Evolutionary conservation across 2,888 invertebrate genomes (phyloP), one percentile per base, ranked within the genome.

Genomic region (Protodeltote pygarga): DNA sequence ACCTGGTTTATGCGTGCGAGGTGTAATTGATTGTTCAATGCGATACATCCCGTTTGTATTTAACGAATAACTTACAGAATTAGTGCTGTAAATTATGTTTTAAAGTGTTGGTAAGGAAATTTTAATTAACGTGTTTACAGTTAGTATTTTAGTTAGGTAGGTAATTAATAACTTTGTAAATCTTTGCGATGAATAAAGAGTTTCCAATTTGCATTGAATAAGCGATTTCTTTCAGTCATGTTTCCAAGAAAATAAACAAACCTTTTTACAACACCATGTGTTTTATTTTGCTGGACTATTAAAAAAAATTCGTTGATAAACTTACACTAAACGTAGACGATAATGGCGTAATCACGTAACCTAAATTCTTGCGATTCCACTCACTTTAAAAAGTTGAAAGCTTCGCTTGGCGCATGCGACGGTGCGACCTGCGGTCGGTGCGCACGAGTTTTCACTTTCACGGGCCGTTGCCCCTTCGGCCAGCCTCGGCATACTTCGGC

Each of bases 401-500:
- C 73, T 73, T 65, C 17, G 45, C 42, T 41, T 38, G 49, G 60
- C 54, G 58, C 65, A 54, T 63, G 68, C 67, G 68, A 55, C 61
- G n/a, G 61, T 50, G 46, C 46, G 57, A 48, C 57, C 65, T 65
- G 70, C 73, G 71, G 73, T 64, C 68, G 59, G 47, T 73, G 73
- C 71, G 75, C 73, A 71, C 52, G 68, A 62, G 73, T 75, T 85
- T 85, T 85, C 85, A 84, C 85, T 85, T 84, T 85, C 83, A 71
- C 74, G 75, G 83, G 82, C 79, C 84, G 73, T 66, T 83, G 85
- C 73, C 81, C 84, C 73, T 61, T 60, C 70, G 61, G 58, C 41
- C 74, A 75, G 69, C 81, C 80, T 79, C 83, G 80, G 66, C 79
- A 62, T 70, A 77, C 77, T 82, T 77, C 65, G 66, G 45, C 65